A percentile compares a stretch with the other conserved stretches of the same genome.
Evolutionary conservation across 1,140 invertebrate species (phyloP).

Genomic region (Coptotermes formosanus): DNA sequence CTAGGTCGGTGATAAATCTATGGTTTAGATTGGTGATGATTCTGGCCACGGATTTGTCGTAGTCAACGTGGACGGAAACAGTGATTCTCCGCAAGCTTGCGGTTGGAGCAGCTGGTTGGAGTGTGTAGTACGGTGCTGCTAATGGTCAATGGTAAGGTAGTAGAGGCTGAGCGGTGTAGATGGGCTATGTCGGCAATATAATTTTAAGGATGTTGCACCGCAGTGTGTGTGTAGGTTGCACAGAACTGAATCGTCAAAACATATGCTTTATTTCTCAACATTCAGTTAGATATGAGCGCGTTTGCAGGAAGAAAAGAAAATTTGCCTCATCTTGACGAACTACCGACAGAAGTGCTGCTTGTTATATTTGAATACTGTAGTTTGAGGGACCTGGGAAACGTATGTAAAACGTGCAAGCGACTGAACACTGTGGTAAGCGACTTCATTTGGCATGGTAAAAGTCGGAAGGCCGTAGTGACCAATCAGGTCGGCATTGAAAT

Average conservation of each 20-base stretch:
- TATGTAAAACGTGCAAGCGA: slow-evolving; percentile 46
- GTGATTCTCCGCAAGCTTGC: no score
- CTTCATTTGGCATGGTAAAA: slow-evolving; percentile 45
- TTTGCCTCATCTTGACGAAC: not conserved
- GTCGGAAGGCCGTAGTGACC: slow-evolving; percentile 43
- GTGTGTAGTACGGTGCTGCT: no score
- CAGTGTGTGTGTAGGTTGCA: not conserved
- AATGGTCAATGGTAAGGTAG: no score
- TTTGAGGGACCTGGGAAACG: slow-evolving; percentile 45
- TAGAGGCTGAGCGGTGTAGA: no score
- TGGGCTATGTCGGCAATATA: not conserved
- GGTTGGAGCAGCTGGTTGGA: no score
- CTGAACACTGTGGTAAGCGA: slow-evolving; percentile 43
- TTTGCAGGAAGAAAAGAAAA: slow-evolving; percentile 34
- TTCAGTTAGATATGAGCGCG: not conserved
- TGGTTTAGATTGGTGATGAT: no score
- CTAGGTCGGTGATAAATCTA: no score
- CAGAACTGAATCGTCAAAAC: not conserved
- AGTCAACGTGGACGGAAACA: no score
- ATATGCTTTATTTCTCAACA: not conserved
- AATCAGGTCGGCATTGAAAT: slow-evolving; percentile 46
- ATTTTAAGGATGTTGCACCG: not conserved
- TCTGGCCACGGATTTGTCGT: no score
- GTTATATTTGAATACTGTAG: slow-evolving; percentile 49
- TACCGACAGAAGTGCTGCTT: slow-evolving; percentile 47